These are phyloP conservation scores for Actinernus sp. DNA, from an alignment of 92 coral and sea anemone species.

Conservation along the genomic window DNA sequence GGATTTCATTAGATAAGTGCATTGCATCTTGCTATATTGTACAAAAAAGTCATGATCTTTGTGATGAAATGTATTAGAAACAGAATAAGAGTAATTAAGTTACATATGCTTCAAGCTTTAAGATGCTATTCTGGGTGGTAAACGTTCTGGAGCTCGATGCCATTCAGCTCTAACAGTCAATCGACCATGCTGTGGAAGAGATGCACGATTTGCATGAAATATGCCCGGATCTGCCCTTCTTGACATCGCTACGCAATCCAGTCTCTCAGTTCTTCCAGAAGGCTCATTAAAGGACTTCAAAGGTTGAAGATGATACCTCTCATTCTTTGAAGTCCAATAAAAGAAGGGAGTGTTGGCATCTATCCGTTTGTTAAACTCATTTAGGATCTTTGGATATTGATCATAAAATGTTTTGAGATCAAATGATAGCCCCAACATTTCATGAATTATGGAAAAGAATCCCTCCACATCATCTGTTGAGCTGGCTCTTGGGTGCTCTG, in stretches of 20 bases:
- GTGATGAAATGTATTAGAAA: too few relatives aligned
- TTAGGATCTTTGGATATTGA: conserved; percentile 8
- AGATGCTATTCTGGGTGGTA: too few relatives aligned
- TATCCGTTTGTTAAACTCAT: conserved; percentile 33
- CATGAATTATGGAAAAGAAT: conserved; percentile 30
- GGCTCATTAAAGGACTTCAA: conserved; percentile 41
- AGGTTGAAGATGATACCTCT: conserved; percentile 21
- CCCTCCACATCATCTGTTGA: too few relatives aligned
- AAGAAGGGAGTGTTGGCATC: conserved; percentile 31
- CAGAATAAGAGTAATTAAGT: too few relatives aligned
- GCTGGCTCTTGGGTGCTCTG: too few relatives aligned
- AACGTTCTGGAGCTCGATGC: conserved; percentile 21
- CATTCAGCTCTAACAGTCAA: conserved; percentile 48
- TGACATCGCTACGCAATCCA: conserved; percentile 19
- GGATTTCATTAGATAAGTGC: too few relatives aligned
- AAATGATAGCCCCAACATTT: conserved; percentile 29
- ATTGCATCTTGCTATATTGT: too few relatives aligned
- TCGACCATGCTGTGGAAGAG: conserved; percentile 44
- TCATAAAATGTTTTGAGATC: conserved; percentile 32
- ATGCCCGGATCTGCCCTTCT: conserved; percentile 65
- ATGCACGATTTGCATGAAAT: conserved; percentile 35
- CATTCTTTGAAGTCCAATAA: conserved; percentile 40
- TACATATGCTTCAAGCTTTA: too few relatives aligned
- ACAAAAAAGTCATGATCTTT: too few relatives aligned
- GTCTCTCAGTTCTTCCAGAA: conserved; percentile 7